Percentiles rank a stretch among this genome's conserved stretches.
Evolutionary conservation across 2,888 invertebrate genomes (phyloP).

Genomic region (Plagodis dolabraria): DNA sequence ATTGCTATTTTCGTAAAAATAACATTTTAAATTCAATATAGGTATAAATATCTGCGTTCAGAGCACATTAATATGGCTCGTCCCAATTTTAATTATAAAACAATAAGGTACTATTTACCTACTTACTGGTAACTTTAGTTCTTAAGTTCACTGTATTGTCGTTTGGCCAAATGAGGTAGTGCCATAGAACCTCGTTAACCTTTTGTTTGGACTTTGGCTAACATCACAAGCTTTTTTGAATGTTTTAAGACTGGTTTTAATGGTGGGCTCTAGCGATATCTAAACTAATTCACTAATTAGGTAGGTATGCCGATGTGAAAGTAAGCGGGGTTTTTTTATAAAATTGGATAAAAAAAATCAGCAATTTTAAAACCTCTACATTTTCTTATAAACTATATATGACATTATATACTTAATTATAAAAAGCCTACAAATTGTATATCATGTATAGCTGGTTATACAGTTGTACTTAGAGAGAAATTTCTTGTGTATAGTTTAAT

Average conservation of each 20-base stretch:
- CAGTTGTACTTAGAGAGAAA: conserved; percentile 44
- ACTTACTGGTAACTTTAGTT: conserved; percentile 36
- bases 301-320: conserved; percentile 41
- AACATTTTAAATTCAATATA: background rate
- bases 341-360: conserved; percentile 45
- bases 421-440: conserved; percentile 74
- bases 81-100: conserved; percentile 17
- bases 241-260: conserved; percentile 49
- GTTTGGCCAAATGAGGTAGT: conserved; percentile 38
- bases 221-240: conserved; percentile 32
- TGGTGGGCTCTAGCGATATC: conserved; percentile 78
- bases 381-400: conserved; percentile 59
- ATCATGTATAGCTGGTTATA: conserved; percentile 58
- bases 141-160: conserved; percentile 25
- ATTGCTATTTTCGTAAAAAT: too few species aligned
- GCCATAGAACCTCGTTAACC: conserved; percentile 23
- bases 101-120: conserved; percentile 3
- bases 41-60: conserved; percentile 1
- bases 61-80: conserved; percentile 8
- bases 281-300: conserved; percentile 62
- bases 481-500: conserved; percentile 62
- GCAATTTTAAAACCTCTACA: conserved; percentile 59
- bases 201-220: conserved; percentile 33
- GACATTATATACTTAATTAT: conserved; percentile 60
- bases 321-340: conserved; percentile 51